These are phyloP conservation scores for Microcebus murinus DNA, from an alignment of 2,113 vertebrate species.

Conservation along the genomic window DNA sequence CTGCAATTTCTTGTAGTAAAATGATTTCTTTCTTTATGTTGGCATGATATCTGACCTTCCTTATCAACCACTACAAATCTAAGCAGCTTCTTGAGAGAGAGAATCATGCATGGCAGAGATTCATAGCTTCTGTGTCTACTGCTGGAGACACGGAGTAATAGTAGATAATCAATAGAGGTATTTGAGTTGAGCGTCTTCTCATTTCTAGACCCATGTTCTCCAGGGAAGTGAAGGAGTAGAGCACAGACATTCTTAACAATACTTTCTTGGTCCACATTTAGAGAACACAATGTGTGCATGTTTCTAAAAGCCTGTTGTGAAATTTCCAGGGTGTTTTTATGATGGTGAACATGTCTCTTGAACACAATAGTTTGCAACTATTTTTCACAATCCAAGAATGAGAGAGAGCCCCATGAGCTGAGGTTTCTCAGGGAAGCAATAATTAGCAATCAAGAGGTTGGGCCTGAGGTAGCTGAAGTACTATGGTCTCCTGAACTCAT, in stretches of 20 bases:
- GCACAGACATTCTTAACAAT: not conserved
- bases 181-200: not conserved
- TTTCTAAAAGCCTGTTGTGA: not conserved
- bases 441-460: not conserved
- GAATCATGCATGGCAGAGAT: not conserved
- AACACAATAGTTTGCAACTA: not conserved
- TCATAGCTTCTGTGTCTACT: not conserved
- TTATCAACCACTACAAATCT: not conserved
- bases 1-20: not conserved
- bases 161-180: not conserved
- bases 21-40: not conserved
- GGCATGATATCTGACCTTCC: not conserved
- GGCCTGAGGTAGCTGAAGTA: not conserved
- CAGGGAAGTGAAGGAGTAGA: not conserved
- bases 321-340: not conserved
- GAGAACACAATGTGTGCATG: too few relatives aligned
- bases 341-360: not conserved
- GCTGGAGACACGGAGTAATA: not conserved
- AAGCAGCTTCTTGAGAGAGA: not conserved
- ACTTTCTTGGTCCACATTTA: not conserved
- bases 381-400: not conserved
- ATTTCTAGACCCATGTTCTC: not conserved
- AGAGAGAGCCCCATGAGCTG: not conserved
- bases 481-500: not conserved
- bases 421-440: not conserved